Evolutionary conservation across 2,113 vertebrate species (phyloP).

Genomic region (Chloropsis cyanopogon): DNA sequence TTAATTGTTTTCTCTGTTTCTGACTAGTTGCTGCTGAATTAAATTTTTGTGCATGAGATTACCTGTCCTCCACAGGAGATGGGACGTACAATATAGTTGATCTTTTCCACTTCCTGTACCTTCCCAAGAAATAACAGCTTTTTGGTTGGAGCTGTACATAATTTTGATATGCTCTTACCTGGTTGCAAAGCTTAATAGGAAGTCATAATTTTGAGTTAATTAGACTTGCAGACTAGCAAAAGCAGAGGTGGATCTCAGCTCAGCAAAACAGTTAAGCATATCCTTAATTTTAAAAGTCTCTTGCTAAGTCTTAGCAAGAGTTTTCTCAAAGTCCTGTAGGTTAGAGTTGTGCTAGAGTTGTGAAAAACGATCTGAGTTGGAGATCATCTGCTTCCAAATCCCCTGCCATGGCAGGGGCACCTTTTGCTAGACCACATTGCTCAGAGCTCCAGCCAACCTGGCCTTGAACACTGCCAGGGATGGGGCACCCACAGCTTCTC

Average conservation of each 20-base stretch:
- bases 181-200: neutral
- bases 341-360: neutral
- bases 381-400: neutral
- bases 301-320: neutral
- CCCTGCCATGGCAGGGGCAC: accelerated
- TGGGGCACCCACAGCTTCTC: neutral
- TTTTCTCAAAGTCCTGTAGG: neutral
- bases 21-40: neutral
- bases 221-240: neutral
- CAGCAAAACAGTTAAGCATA: neutral
- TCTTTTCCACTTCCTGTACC: neutral
- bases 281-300: neutral
- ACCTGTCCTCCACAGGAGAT: neutral
- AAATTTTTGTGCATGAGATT: neutral
- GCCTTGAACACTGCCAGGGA: neutral
- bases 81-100: neutral
- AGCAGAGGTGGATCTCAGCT: neutral
- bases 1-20: neutral
- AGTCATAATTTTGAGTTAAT: neutral
- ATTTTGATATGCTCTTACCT: neutral
- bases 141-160: neutral
- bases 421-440: neutral
- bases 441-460: neutral
- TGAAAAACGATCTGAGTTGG: neutral
- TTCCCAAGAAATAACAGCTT: neutral